These are phyloP conservation scores for Osmoderma eremita DNA, from an alignment of 2,888 invertebrate species.

Conservation along the genomic window DNA sequence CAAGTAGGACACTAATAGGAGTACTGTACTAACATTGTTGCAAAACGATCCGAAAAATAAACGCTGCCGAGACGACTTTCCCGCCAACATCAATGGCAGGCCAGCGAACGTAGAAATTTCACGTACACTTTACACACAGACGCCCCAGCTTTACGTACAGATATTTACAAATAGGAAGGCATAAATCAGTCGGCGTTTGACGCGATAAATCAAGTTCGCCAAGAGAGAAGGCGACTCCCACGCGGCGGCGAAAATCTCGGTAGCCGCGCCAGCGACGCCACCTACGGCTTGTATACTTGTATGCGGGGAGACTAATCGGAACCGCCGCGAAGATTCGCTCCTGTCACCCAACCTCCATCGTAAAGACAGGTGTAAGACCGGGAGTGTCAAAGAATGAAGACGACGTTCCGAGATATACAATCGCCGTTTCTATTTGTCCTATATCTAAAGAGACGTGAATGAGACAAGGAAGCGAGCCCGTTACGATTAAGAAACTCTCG, in stretches of 20 bases:
- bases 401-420: constrained; percentile 4
- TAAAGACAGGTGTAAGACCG: constrained; percentile 3
- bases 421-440: constrained; percentile 5
- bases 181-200: constrained; percentile 30
- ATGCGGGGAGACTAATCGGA: constrained; percentile 13
- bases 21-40: constrained; percentile 9
- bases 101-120: background rate
- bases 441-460: constrained; percentile 1
- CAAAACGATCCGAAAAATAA: constrained; percentile 12
- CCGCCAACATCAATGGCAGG: background rate
- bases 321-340: constrained; percentile 11
- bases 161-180: constrained; percentile 37
- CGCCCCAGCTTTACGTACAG: constrained; percentile 1
- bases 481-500: background rate
- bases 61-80: constrained; percentile 3
- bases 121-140: constrained; percentile 1
- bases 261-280: constrained; percentile 22
- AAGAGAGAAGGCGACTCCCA: constrained; percentile 27
- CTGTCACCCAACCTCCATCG: constrained; percentile 7
- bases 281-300: too few relatives aligned
- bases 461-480: constrained; percentile 3
- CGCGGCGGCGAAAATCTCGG: constrained; percentile 23
- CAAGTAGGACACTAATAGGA: background rate
- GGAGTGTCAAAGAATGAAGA: background rate
- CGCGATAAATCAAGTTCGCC: constrained; percentile 31